phyloP scores from a whole-genome alignment of 1,140 invertebrate species.

The Saccostrea glomerata region DNA sequence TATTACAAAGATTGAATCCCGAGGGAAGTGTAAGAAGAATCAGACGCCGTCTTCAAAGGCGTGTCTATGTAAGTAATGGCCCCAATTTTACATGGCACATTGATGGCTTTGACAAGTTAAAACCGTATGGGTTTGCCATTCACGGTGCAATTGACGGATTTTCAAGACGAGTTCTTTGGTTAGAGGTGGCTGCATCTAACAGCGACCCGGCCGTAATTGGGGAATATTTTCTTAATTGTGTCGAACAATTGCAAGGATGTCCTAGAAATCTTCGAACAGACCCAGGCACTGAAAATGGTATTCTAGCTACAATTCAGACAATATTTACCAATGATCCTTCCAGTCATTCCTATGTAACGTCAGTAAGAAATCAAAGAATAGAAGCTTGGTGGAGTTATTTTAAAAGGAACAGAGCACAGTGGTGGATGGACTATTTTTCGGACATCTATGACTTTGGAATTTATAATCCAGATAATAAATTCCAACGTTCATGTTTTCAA shows the following conservation, averaged over 20 bases:
- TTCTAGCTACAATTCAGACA: constrained; percentile 27
- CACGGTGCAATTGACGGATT: constrained; percentile 53
- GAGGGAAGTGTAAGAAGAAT: constrained; percentile 34
- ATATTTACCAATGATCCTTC: neutral
- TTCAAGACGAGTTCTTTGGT: constrained; percentile 45
- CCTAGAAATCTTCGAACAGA: constrained; percentile 10
- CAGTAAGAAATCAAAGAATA: constrained; percentile 38
- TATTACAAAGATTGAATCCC: constrained; percentile 43
- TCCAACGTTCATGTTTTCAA: constrained; percentile 1
- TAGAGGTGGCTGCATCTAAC: constrained; percentile 51
- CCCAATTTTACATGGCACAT: constrained; percentile 50
- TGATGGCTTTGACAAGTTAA: constrained; percentile 50
- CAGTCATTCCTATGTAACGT: neutral
- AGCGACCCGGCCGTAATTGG: constrained; percentile 50
- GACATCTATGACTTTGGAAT: neutral
- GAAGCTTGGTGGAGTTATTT: constrained; percentile 43
- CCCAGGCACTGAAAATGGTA: neutral
- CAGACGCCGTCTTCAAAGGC: neutral
- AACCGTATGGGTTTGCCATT: constrained; percentile 43
- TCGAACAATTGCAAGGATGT: neutral
- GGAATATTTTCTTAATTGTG: constrained; percentile 16
- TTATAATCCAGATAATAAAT: neutral
- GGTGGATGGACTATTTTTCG: constrained; percentile 43
- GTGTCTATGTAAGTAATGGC: constrained; percentile 42
- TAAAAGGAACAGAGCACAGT: constrained; percentile 17